Evolutionary conservation across 2,888 invertebrate species (phyloP), one percentile per base, ranked within the genome.

Genomic region (Sinelater perroti): DNA sequence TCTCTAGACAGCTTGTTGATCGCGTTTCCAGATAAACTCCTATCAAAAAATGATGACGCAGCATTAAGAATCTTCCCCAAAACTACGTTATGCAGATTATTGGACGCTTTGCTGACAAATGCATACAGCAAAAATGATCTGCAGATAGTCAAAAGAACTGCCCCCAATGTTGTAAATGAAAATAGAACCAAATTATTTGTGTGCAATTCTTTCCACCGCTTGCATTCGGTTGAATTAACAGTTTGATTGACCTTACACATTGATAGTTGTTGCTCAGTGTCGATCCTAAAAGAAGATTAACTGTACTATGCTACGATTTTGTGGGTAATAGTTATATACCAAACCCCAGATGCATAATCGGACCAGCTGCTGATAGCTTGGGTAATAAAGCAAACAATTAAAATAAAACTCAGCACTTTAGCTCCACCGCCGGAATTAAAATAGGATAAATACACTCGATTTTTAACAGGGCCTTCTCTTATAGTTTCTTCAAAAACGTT

Each of bases 371-470:
- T 49, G 7, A 57, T 52, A 1, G 44, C 24, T 49, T 72, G 72
- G 2, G 66, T 52, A 5, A 53, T 7, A 0, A 66, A 30, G 18
- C 62, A 66, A 7, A 45, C 3, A 1, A 61, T 24, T 18, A 67
- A 13, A 16, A 70, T 33, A 3, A 52, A n/a, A 1, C 61, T 13
- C 11, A 70, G 54, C 3, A 61, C 17, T 16, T 61, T 49, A 31
- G 63, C 64, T 17, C 71, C 70, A 4, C 70, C 70, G 8, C 67
- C 67, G 14, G 60, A 58, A 11, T 49, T 36, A 11, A 71, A 60
- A 47, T 68, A 72, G 14, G 58, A 56, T 28, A 59, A 64, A 51
- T 70, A 73, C 11, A 69, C 64, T 5, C 33, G 40, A 1, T 50
- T 42, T 21, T 61, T 49, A 1, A 72, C 69, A 46, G 65, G 62